Evolutionary conservation across 2,797 vertebrate species (phyloP).

Genomic region (Pelobates cultripes): DNA sequence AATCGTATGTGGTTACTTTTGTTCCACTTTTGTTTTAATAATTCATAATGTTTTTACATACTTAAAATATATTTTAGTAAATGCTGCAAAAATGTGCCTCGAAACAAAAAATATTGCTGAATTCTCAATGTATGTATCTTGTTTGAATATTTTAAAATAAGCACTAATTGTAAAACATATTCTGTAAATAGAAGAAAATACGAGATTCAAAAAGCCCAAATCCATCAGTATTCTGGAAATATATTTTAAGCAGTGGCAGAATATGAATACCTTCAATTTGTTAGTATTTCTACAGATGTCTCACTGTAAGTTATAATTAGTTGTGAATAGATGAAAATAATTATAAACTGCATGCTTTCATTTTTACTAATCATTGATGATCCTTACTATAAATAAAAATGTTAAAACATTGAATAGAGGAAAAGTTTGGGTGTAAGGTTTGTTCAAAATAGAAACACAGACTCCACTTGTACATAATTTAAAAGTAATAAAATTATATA

Average conservation of each 20-base stretch:
- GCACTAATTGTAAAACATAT: conserved; percentile 7
- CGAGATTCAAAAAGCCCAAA: neutral
- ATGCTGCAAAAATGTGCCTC: neutral
- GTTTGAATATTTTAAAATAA: conserved; percentile 12
- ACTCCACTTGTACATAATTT: neutral
- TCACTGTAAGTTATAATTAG: conserved; percentile 64
- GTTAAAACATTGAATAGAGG: neutral
- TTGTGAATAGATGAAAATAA: neutral
- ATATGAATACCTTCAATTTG: neutral
- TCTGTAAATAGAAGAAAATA: conserved; percentile 54
- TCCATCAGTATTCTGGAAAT: neutral
- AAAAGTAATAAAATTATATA: no score
- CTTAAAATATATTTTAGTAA: neutral
- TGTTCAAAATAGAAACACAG: neutral
- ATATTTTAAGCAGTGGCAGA: neutral
- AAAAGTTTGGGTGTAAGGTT: neutral
- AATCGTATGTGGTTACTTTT: neutral
- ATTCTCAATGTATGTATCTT: neutral
- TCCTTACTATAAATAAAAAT: neutral
- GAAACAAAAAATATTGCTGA: neutral
- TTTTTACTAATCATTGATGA: neutral
- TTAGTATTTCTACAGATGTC: conserved; percentile 47
- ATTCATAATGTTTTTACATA: neutral
- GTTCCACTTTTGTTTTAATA: conserved; percentile 7
- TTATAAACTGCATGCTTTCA: neutral